Evolutionary conservation across 2,888 invertebrate genomes (phyloP), one percentile per base, ranked within the genome.

Genomic region (Epirrhoe tristata): DNA sequence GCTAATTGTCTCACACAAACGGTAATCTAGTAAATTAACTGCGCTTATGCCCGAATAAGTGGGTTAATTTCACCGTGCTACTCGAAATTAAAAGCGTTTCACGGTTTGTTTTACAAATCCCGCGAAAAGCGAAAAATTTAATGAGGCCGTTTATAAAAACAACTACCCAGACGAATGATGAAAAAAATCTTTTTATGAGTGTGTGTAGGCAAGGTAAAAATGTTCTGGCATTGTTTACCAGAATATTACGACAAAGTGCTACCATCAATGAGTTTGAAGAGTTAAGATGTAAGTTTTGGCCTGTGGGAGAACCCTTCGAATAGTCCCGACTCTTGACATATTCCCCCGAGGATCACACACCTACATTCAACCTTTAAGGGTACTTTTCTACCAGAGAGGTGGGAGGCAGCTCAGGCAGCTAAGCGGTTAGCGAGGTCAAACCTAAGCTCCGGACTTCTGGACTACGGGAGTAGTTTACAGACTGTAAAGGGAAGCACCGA

Each of bases 211-310:
- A 36, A 7, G 2, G 39, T 43, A 43, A 43, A 43, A 43, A 43
- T 72, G 69, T 69, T 71, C 66, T 43, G 63, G 65, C 58, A 71
- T 71, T 73, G 67, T 79, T 79, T 74, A 73, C 67, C 70, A 69
- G 66, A 71, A 74, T 74, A 74, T 74, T 75, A 75, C 58, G 69
- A 74, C 61, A 77, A 77, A 77, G 74, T 77, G 77, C 68, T 56
- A 64, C 77, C 75, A 81, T 83, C 83, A 82, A 85, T 86, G 81
- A 82, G 79, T 84, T 85, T 83, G 79, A 82, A 83, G 80, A 85
- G 84, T 81, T 81, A 81, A 82, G 78, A 77, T 76, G 77, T 76
- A 84, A 88, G 81, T 87, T 86, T 77, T 67, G 77, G 77, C 85
- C 82, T 75, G 63, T 70, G 87, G 85, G 87, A 83, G 71, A 81